These are phyloP conservation scores for Drosophila anomalata DNA, from an alignment of 2,888 invertebrate species.

Conservation along the genomic window DNA sequence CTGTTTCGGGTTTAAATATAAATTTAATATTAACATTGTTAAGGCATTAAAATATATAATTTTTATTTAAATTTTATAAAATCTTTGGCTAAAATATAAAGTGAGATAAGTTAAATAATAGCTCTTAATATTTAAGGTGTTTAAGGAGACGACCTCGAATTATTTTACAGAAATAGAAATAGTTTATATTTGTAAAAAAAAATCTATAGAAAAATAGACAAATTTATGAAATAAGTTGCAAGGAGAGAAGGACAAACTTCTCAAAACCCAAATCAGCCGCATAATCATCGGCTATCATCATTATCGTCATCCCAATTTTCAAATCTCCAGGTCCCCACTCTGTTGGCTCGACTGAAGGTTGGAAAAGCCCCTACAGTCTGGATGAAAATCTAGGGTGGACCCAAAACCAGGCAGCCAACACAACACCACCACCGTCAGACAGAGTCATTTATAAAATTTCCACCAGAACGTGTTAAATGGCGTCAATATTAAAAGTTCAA, in stretches of 20 bases:
- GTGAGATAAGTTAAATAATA: too few relatives aligned
- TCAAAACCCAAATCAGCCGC: conserved; percentile 14
- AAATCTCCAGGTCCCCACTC: background rate
- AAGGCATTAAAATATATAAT: too few relatives aligned
- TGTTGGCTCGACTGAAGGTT: conserved; percentile 5
- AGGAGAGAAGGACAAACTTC: background rate
- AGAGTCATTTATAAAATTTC: conserved; percentile 78
- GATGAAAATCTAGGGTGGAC: conserved; percentile 19
- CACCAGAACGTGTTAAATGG: conserved; percentile 76
- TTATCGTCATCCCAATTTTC: conserved; percentile 14
- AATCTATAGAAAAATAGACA: background rate
- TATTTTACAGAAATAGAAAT: too few relatives aligned
- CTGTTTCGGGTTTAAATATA: too few relatives aligned
- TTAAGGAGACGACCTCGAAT: too few relatives aligned
- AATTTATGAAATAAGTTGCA: background rate
- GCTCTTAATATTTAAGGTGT: too few relatives aligned
- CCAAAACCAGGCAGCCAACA: background rate
- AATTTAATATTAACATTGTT: too few relatives aligned
- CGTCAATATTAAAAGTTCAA: conserved; percentile 80
- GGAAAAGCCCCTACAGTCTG: background rate
- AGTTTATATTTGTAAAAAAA: too few relatives aligned
- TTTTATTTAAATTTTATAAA: too few relatives aligned
- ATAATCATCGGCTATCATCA: conserved; percentile 24
- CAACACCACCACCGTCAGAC: conserved; percentile 51
- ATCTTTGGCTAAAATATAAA: too few relatives aligned